These are phyloP conservation scores for Harlomillsia oculata DNA, from an alignment of 1,140 invertebrate species.

Conservation along the genomic window DNA sequence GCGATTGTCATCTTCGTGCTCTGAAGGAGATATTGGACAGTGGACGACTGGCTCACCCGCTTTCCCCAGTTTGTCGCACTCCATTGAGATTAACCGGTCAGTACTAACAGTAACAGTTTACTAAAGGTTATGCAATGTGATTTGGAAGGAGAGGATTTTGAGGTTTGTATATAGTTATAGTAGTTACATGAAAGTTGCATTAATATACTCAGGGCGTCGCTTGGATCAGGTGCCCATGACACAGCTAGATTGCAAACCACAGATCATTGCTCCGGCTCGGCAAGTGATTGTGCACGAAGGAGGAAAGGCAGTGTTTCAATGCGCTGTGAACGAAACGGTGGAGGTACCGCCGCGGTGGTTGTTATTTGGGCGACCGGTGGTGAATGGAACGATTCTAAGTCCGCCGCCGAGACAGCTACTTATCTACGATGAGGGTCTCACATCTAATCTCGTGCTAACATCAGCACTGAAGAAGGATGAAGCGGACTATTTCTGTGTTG, in stretches of 20 bases:
- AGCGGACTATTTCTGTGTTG: slow-evolving; percentile 80
- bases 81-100: slow-evolving; percentile 32
- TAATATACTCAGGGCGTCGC: slow-evolving; percentile 35
- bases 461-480: slow-evolving; percentile 79
- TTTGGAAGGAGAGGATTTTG: neutral
- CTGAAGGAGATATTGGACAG: slow-evolving; percentile 73
- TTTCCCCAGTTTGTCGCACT: slow-evolving; percentile 59
- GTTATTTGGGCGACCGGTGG: slow-evolving; percentile 67
- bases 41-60: slow-evolving; percentile 67
- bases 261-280: slow-evolving; percentile 57
- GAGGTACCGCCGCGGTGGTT: slow-evolving; percentile 75
- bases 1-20: slow-evolving; percentile 72
- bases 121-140: neutral
- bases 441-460: slow-evolving; percentile 75
- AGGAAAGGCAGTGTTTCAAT: slow-evolving; percentile 72
- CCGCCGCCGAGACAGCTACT: slow-evolving; percentile 69
- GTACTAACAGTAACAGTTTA: slow-evolving; percentile 1
- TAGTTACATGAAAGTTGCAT: slow-evolving; percentile 4
- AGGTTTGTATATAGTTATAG: neutral
- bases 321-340: slow-evolving; percentile 66
- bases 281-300: slow-evolving; percentile 67
- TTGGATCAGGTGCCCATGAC: slow-evolving; percentile 66
- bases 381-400: slow-evolving; percentile 59
- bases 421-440: too few relatives aligned
- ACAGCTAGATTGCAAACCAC: slow-evolving; percentile 78